Evolutionary conservation across 2,888 invertebrate genomes (phyloP).

Genomic region (Pterobdella sp.): DNA sequence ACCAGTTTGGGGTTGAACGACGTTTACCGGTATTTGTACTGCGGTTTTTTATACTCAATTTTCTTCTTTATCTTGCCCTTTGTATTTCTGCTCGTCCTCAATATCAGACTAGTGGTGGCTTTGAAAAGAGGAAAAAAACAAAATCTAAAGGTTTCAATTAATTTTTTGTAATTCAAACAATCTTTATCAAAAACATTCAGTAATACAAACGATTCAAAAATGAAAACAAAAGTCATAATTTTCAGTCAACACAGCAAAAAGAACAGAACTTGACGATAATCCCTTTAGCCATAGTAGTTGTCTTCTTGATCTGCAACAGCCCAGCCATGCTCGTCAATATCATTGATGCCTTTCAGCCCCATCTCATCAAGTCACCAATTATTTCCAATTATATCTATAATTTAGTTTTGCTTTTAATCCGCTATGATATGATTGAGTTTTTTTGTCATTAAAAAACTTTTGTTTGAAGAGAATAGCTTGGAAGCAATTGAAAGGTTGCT

Average conservation of each 20-base stretch:
- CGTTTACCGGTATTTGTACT: slow-evolving; percentile 39
- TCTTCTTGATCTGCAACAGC: slow-evolving; percentile 39
- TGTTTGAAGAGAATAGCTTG: too few relatives aligned
- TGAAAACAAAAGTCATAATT: too few relatives aligned
- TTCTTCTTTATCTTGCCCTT: slow-evolving; percentile 39
- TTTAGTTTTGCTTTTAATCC: too few relatives aligned
- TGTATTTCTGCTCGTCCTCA: slow-evolving; percentile 37
- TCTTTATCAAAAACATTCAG: too few relatives aligned
- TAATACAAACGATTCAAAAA: too few relatives aligned
- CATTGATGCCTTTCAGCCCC: slow-evolving; percentile 33
- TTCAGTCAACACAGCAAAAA: slow-evolving; percentile 32
- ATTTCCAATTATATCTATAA: too few relatives aligned
- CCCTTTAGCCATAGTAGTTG: slow-evolving; percentile 40
- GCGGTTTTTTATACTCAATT: slow-evolving; percentile 38
- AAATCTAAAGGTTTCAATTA: too few relatives aligned
- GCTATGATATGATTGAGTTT: too few relatives aligned
- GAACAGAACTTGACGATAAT: slow-evolving; percentile 41
- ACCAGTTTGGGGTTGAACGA: slow-evolving; percentile 35
- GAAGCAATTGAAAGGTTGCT: too few relatives aligned
- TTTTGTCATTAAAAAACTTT: too few relatives aligned
- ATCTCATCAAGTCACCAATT: slow-evolving; percentile 16
- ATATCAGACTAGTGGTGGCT: slow-evolving; percentile 37
- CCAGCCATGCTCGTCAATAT: slow-evolving; percentile 40
- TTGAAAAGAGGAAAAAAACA: slow-evolving; percentile 37
- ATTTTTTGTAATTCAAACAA: too few relatives aligned